Conservation (phyloP, 2,797 vertebrate genomes). For the Pterois miles region DNA sequence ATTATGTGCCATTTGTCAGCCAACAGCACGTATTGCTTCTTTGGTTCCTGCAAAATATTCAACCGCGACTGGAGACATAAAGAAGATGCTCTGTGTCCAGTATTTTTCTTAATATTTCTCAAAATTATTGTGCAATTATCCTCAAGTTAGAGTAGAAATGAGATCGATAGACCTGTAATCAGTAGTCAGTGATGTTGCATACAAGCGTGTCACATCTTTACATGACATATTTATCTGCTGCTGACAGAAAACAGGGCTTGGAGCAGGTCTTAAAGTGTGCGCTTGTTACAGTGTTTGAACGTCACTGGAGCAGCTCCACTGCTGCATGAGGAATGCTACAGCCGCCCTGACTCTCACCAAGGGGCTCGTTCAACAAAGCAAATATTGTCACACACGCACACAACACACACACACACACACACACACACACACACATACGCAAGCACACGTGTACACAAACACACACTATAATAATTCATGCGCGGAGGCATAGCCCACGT, state of each 20-base stretch:
- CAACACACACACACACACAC: conserved; percentile 16
- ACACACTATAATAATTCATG: conserved; percentile 68
- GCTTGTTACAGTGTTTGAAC: conserved; percentile 46
- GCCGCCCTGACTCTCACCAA: conserved; percentile 63
- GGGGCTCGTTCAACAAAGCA: conserved; percentile 83
- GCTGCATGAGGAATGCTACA: conserved; percentile 56
- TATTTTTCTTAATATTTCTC: not conserved
- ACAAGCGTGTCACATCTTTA: not conserved
- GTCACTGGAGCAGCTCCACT: conserved; percentile 45
- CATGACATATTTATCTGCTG: not conserved
- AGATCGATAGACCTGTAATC: too few relatives aligned
- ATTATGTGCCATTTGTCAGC: not conserved
- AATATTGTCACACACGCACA: conserved; percentile 82
- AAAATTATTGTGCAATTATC: not conserved
- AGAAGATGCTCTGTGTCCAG: not conserved
- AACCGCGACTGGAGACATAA: not conserved
- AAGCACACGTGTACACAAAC: conserved; percentile 38
- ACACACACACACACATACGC: conserved; percentile 44
- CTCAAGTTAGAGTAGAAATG: not conserved
- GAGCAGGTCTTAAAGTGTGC: conserved; percentile 41
- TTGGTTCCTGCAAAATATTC: not conserved
- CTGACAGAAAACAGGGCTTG: conserved; percentile 26
- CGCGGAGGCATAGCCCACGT: conserved; percentile 33
- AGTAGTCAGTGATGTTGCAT: not conserved
- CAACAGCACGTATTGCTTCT: not conserved